Evolutionary conservation across 2,113 vertebrate species (phyloP).

Genomic region (Motacilla alba): DNA sequence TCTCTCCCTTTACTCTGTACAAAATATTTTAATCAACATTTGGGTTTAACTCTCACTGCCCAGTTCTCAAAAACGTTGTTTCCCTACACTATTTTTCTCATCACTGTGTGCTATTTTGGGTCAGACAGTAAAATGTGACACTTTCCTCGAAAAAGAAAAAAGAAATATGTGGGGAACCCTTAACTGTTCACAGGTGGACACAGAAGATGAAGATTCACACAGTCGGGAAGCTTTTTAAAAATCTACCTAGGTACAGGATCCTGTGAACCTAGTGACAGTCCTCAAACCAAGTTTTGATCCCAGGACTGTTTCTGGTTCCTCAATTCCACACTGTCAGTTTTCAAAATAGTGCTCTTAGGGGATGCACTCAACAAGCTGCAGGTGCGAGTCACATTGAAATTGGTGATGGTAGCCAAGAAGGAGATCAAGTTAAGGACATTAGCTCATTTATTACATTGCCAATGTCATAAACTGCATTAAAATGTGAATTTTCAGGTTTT

Average conservation of each 20-base stretch:
- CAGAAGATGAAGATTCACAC: rapidly evolving
- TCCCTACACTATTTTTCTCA: background rate
- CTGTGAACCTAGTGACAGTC: rapidly evolving
- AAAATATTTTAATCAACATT: background rate
- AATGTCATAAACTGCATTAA: background rate
- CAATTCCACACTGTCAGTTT: background rate
- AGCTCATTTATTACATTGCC: background rate
- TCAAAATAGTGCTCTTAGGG: too few species aligned
- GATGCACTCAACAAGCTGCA: rapidly evolving
- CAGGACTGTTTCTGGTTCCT: background rate
- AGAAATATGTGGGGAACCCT: rapidly evolving
- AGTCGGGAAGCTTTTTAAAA: background rate
- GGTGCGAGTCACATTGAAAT: background rate
- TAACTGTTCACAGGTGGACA: background rate
- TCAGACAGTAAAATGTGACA: background rate
- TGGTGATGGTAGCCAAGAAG: rapidly evolving
- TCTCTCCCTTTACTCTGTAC: background rate
- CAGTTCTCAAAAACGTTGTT: rapidly evolving
- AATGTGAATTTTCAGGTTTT: background rate
- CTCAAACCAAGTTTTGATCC: background rate
- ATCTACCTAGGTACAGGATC: background rate
- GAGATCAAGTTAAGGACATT: background rate
- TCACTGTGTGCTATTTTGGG: background rate
- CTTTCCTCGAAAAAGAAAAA: background rate
- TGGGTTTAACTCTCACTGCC: background rate